Base-by-base conservation (phyloP, 1,140 invertebrate species). In the Zaprionus lachaisei region DNA sequence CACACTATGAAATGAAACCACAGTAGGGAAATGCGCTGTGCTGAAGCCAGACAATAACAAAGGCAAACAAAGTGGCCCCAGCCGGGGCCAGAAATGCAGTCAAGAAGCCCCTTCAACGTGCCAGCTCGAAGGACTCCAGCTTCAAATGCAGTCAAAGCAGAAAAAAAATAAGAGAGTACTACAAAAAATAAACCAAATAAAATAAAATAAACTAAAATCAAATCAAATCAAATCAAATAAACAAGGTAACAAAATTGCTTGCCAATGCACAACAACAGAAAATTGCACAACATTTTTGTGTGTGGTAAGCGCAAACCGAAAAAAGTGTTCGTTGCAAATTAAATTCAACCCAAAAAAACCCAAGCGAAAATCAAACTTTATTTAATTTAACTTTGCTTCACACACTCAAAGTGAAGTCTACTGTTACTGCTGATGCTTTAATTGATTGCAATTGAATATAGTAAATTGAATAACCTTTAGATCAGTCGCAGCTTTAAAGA, bases 101-200 rank as follows among this genome's bases (percentile, higher is more conserved):
- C 41, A 7, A 47, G 41, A 47, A 47, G 41, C n/a, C 41, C n/a
- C 37, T 15, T 38, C 37, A 38, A 38, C 37, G n/a, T n/a, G n/a
- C 2, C 41, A 47, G 6, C 20, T 17, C 41, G 41, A 47, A 51
- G 47, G 20, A 51, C 47, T 51, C 47, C 47, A 17, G 41, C 41
- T 47, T 7, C 72, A 77, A 86, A 82, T 79, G 80, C 83, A 82
- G 37, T 71, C 72, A 86, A 72, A 76, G 77, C 70, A 41, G 69
- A 54, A 31, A 54, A 28, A 51, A 51, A 5, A 47, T 9, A 9
- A 34, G 24, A 51, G 62, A 63, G 41, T 17, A 47, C 41, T 6
- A 5, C n/a, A 55, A 9, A 17, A 22, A 31, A 24, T 17, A 26
- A 5, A 38, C 49, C 34, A 22, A 67, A 26, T 28, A 38, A 57